Percentiles rank a stretch among this genome's conserved stretches.
Conservation (phyloP, 2,888 invertebrate genomes). For the Drosophila nr. medialis region DNA sequence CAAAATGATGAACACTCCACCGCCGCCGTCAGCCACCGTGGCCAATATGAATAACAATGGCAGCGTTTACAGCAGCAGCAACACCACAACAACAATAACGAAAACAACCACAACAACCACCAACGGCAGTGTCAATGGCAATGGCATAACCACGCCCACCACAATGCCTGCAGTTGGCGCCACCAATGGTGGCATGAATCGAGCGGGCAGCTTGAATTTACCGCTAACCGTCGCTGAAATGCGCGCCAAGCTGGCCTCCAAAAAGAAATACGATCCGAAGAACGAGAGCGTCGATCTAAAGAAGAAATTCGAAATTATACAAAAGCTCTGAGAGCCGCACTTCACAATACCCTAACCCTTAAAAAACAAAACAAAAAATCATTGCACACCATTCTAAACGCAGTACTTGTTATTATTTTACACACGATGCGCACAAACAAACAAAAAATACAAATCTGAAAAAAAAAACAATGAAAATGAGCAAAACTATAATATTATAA, state of each 20-base stretch:
- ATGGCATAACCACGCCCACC: constrained; percentile 42
- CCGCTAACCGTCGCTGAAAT: constrained; percentile 97
- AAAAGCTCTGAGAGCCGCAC: constrained; percentile 89
- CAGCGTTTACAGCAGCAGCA: constrained; percentile 55
- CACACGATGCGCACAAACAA: constrained; percentile 47
- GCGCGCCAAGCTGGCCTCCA: constrained; percentile 92
- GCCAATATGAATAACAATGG: constrained; percentile 65
- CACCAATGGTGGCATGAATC: constrained; percentile 52
- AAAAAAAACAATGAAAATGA: not conserved
- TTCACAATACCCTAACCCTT: not conserved
- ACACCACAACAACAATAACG: constrained; percentile 22
- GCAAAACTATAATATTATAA: constrained; percentile 5
- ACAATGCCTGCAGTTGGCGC: constrained; percentile 30
- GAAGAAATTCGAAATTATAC: constrained; percentile 97
- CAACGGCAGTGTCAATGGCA: constrained; percentile 39
- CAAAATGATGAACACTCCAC: constrained; percentile 47
- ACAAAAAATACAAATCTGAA: constrained; percentile 6
- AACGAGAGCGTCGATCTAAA: constrained; percentile 95
- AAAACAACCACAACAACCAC: constrained; percentile 15
- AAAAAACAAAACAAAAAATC: not conserved
- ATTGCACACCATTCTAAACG: constrained; percentile 37
- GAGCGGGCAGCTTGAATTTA: constrained; percentile 88
- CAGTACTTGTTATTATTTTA: constrained; percentile 68
- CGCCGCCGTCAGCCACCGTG: constrained; percentile 64
- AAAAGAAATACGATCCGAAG: constrained; percentile 95